A percentile compares a stretch with the other conserved stretches of the same genome.
phyloP scores from a whole-genome alignment of 1,140 invertebrate species.

The Sitobion miscanthi region DNA sequence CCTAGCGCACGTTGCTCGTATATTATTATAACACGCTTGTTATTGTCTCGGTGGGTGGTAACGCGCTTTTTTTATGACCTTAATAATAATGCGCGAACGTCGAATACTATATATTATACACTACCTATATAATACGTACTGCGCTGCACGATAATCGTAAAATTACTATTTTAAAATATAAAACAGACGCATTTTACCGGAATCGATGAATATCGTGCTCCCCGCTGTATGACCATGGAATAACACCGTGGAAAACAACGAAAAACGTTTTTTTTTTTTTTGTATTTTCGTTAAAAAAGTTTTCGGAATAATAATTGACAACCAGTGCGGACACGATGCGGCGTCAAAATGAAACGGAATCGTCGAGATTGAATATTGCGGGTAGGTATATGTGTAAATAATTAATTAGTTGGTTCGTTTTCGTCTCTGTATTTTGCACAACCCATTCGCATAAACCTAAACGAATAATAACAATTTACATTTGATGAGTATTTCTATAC shows the following conservation, averaged over 20 bases:
- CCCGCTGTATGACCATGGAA: background rate
- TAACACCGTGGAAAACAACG: background rate
- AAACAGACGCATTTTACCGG: background rate
- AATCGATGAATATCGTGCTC: background rate
- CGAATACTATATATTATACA: background rate
- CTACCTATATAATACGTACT: background rate
- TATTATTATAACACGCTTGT: background rate
- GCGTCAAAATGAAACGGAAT: background rate
- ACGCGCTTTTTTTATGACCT: background rate
- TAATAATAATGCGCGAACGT: background rate
- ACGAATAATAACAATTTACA: background rate
- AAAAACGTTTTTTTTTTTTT: background rate
- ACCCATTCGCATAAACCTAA: background rate
- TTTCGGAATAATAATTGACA: too few relatives aligned
- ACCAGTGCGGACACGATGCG: background rate
- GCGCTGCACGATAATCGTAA: background rate
- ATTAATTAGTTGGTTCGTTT: background rate
- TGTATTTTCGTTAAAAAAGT: background rate
- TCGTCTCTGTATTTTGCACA: background rate
- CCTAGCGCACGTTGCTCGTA: background rate
- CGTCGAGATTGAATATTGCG: background rate
- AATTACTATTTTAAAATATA: slow-evolving; percentile 1
- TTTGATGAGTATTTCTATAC: background rate
- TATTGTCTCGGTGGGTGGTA: background rate
- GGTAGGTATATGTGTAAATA: background rate